Evolutionary conservation across 2,888 invertebrate genomes (phyloP).

Genomic region (Hemaris fuciformis): DNA sequence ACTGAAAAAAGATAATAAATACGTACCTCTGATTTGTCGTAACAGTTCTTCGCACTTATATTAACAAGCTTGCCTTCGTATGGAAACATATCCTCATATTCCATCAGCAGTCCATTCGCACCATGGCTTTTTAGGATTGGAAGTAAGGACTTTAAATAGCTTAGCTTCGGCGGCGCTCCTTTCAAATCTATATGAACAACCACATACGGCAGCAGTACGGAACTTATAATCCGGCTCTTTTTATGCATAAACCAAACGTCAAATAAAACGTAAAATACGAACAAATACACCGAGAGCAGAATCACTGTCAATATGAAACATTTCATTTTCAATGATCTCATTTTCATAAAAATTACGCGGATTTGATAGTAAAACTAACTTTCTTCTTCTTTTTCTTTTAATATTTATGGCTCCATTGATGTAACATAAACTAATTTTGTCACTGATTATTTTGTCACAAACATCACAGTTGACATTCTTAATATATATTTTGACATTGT

Average conservation of each 20-base stretch:
- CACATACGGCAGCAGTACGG: slow-evolving; percentile 65
- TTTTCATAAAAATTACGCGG: not conserved
- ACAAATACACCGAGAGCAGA: slow-evolving; percentile 18
- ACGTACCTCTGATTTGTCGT: slow-evolving; percentile 67
- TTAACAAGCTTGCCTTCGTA: slow-evolving; percentile 82
- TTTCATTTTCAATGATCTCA: slow-evolving; percentile 17
- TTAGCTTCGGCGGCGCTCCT: slow-evolving; percentile 88
- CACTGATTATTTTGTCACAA: no score
- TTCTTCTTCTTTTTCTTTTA: no score
- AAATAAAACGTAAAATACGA: slow-evolving; percentile 13
- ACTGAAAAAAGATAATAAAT: not conserved
- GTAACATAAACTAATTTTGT: no score
- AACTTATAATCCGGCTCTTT: not conserved
- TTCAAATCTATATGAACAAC: slow-evolving; percentile 93
- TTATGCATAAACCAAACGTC: slow-evolving; percentile 11
- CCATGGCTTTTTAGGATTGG: slow-evolving; percentile 83
- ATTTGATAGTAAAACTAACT: not conserved
- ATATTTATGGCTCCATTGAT: no score
- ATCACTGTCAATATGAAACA: slow-evolving; percentile 11
- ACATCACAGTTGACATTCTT: not conserved
- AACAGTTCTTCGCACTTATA: slow-evolving; percentile 84
- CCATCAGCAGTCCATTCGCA: slow-evolving; percentile 89
- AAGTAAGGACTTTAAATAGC: slow-evolving; percentile 83
- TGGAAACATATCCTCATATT: slow-evolving; percentile 95
- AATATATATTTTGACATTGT: no score